Evolutionary conservation across 2,888 invertebrate genomes (phyloP).

Genomic region (Hirtodrosophila duncani): DNA sequence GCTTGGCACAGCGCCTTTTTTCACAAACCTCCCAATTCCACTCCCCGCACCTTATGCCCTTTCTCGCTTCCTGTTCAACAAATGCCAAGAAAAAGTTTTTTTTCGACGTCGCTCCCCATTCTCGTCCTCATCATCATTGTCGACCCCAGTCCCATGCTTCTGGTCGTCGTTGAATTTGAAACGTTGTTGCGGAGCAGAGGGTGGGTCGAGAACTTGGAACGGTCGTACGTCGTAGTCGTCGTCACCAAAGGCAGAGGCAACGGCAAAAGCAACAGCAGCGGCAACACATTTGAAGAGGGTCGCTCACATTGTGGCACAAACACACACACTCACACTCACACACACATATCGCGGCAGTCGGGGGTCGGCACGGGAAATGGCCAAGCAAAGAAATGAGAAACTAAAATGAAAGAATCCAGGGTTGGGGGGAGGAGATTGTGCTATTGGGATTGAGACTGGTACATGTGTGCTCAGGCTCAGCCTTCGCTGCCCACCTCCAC

Average conservation of each 20-base stretch:
- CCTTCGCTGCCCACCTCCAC: conserved; percentile 18
- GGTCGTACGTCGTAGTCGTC: conserved; percentile 33
- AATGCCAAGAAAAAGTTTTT: conserved; percentile 71
- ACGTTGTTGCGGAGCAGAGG: conserved; percentile 37
- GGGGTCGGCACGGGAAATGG: conserved; percentile 10
- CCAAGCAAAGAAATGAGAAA: conserved; percentile 64
- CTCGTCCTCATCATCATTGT: conserved; percentile 40
- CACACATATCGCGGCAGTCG: conserved; percentile 35
- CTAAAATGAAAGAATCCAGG: conserved; percentile 71
- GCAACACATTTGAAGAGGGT: conserved; percentile 71
- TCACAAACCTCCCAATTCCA: conserved; percentile 8
- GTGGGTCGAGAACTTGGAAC: conserved; percentile 9
- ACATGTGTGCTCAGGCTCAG: conserved; percentile 15
- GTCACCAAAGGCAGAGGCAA: conserved; percentile 44
- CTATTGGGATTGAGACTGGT: conserved; percentile 15
- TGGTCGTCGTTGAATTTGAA: conserved; percentile 40
- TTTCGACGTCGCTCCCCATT: conserved; percentile 33
- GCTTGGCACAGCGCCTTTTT: conserved; percentile 58
- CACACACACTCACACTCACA: too few relatives aligned
- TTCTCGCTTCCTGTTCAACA: conserved; percentile 68
- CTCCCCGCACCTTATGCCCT: conserved; percentile 11
- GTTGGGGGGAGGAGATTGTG: conserved; percentile 8
- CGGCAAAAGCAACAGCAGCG: conserved; percentile 33
- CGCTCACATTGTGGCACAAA: too few relatives aligned
- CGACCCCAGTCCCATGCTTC: conserved; percentile 28